Conservation (phyloP, 2,113 vertebrate genomes). For the Sclerurus mexicanus region DNA sequence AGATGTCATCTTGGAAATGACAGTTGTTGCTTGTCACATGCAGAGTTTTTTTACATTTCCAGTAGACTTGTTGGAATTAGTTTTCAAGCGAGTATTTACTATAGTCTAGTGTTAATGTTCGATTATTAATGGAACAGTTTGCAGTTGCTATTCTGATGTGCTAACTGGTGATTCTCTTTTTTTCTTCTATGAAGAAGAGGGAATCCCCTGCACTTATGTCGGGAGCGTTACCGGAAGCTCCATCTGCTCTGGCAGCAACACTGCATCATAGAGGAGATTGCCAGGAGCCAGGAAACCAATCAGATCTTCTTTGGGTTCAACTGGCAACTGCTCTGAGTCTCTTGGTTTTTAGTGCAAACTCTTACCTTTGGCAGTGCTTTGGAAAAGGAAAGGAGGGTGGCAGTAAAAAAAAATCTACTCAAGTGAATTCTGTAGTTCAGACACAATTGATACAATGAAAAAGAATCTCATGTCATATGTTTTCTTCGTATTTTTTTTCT, state of each 20-base stretch:
- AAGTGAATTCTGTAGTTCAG: constrained; percentile 8
- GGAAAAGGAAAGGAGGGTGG: neutral
- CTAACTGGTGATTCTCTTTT: neutral
- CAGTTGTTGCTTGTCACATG: neutral
- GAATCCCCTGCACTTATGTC: constrained; percentile 92
- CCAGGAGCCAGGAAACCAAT: constrained; percentile 91
- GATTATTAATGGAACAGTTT: neutral
- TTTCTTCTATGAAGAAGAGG: constrained; percentile 73
- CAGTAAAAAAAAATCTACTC: neutral
- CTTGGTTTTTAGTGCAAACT: neutral
- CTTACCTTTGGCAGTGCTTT: neutral
- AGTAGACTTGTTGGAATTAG: neutral
- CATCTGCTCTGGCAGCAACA: constrained; percentile 95
- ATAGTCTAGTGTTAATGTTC: neutral
- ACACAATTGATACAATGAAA: neutral
- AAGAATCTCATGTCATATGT: neutral
- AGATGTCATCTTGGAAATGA: neutral
- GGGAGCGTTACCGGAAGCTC: constrained; percentile 91
- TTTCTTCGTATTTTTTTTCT: neutral
- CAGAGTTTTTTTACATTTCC: neutral
- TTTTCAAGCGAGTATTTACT: neutral
- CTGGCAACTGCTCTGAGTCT: constrained; percentile 91
- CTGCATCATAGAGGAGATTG: constrained; percentile 96
- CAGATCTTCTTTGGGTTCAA: constrained; percentile 93
- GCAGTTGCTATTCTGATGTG: neutral